These are phyloP conservation scores for Ptychochromis oligacanthus DNA, from an alignment of 2,113 vertebrate species.

Conservation along the genomic window DNA sequence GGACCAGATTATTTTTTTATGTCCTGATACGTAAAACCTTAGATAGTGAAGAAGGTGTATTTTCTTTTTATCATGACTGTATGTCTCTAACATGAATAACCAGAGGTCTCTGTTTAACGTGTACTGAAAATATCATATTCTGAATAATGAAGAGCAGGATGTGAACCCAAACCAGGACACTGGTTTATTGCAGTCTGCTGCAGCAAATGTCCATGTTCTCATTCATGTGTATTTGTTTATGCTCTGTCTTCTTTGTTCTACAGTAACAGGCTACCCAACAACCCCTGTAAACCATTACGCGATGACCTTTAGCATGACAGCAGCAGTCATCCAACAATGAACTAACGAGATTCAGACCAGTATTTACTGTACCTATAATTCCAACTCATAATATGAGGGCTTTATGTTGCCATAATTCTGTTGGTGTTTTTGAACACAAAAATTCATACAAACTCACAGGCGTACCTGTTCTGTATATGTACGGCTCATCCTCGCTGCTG, in stretches of 20 bases:
- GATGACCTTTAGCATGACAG: background rate
- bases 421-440: background rate
- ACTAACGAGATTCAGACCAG: background rate
- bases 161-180: no score
- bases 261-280: background rate
- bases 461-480: constrained; percentile 84
- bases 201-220: background rate
- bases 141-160: no score
- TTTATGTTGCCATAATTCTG: background rate
- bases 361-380: background rate
- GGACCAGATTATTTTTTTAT: no score
- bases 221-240: background rate
- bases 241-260: background rate
- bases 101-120: no score
- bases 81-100: background rate
- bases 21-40: no score
- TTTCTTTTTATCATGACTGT: background rate
- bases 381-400: background rate
- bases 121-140: no score
- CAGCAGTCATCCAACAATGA: background rate
- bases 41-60: no score
- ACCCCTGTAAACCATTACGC: background rate
- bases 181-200: background rate
- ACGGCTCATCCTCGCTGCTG: constrained; percentile 80
- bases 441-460: background rate